These are phyloP conservation scores for Heteromurus nitidus DNA, from an alignment of 2,888 invertebrate genomes.

Conservation along the genomic window DNA sequence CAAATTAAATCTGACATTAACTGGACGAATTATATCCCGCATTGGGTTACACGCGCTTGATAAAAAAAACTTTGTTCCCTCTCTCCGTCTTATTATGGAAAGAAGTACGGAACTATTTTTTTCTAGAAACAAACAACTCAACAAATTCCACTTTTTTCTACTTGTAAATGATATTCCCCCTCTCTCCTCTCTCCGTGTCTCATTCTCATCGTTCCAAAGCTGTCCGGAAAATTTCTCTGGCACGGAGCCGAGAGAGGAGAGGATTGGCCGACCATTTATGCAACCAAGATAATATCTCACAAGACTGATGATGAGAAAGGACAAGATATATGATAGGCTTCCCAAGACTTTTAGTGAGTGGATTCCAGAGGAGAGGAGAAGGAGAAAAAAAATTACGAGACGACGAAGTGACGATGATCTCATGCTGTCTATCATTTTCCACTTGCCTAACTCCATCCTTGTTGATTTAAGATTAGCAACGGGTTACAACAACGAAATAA, in stretches of 20 bases:
- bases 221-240: slow-evolving; percentile 35
- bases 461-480: slow-evolving; percentile 41
- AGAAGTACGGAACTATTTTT: slow-evolving; percentile 17
- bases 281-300: slow-evolving; percentile 46
- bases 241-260: slow-evolving; percentile 22
- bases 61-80: no score
- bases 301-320: slow-evolving; percentile 48
- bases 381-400: slow-evolving; percentile 20
- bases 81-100: neutral
- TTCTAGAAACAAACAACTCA: slow-evolving; percentile 38
- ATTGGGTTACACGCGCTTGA: slow-evolving; percentile 27
- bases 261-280: slow-evolving; percentile 43
- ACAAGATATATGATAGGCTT: slow-evolving; percentile 31
- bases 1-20: slow-evolving; percentile 60
- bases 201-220: slow-evolving; percentile 4
- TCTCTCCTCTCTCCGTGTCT: neutral
- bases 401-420: slow-evolving; percentile 46
- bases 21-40: slow-evolving; percentile 34
- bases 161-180: slow-evolving; percentile 34
- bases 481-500: neutral
- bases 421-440: slow-evolving; percentile 52
- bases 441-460: slow-evolving; percentile 51
- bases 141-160: slow-evolving; percentile 29
- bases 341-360: slow-evolving; percentile 5
- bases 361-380: slow-evolving; percentile 17